Evolutionary conservation across 2,113 vertebrate species (phyloP).

Genomic region (Jaculus jaculus): DNA sequence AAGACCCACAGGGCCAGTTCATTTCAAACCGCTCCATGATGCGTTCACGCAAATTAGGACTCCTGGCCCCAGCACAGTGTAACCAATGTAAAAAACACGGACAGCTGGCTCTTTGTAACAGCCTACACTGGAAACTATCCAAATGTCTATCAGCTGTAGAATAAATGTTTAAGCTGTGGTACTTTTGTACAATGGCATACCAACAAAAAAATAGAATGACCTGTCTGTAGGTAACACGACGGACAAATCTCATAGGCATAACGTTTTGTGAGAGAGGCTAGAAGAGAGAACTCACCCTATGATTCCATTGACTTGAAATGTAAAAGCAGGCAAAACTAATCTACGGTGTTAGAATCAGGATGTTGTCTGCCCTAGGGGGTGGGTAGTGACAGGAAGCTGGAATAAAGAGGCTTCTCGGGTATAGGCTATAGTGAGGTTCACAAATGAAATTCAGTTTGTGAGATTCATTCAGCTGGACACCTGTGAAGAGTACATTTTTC

Average conservation of each 20-base stretch:
- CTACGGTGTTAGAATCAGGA: not conserved
- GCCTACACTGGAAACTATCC: not conserved
- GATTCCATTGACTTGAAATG: not conserved
- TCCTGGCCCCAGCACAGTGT: not conserved
- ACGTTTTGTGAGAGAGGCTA: not conserved
- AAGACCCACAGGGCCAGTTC: not conserved
- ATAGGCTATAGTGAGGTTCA: not conserved
- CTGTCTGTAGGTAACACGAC: not conserved
- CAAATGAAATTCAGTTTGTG: not conserved
- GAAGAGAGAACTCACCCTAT: not conserved
- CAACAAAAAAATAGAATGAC: not conserved
- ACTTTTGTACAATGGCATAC: not conserved
- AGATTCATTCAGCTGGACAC: not conserved
- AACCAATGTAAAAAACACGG: not conserved
- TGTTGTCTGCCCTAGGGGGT: not conserved
- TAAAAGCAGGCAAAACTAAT: not conserved
- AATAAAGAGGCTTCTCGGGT: too few relatives aligned
- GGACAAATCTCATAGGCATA: not conserved
- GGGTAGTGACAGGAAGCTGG: not conserved
- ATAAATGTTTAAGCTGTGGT: not conserved
- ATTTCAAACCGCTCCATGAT: not conserved
- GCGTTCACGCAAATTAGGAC: not conserved
- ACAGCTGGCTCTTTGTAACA: constrained; percentile 21
- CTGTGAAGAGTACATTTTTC: not conserved
- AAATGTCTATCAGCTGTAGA: not conserved